Evolutionary conservation across 2,888 invertebrate genomes (phyloP), one percentile per base, ranked within the genome.

Genomic region (Phengaris alcon): DNA sequence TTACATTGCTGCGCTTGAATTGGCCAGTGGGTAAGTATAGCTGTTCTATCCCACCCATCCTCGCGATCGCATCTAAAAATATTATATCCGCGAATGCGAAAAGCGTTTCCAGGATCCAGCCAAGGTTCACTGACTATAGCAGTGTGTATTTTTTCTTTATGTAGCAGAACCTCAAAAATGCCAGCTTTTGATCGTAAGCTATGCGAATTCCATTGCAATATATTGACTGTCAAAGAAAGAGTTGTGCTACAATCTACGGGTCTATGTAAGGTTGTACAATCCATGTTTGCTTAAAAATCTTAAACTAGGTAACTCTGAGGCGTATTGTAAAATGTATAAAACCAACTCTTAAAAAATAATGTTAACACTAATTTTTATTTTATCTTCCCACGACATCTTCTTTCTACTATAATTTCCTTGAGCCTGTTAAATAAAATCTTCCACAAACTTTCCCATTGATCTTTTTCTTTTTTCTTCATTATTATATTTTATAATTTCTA

Each of bases 131-230:
- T 22, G 22, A 22, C 22, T 22, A 22, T 22, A 22, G 22, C 22
- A 22, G 1, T 22, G 22, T 22, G 22, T 22, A 22, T 22, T 22
- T 22, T 22, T 0, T 22, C 22, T 22, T 22, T 0, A 22, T 22
- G 22, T 22, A 55, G 13, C 64, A 64, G 35, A 9, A 22, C 64
- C 22, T 35, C 64, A 64, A 35, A 64, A 10, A 35, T 64, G 8
- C 10, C 64, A 35, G 64, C n/a, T 64, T 64, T 64, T 4, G 64
- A 35, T n/a, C 35, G 64, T 64, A 64, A 35, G 22, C 64, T 64
- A 22, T 64, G 64, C 15, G 64, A 15, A 64, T 64, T 64, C 64
- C 64, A 59, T 9, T 59, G 59, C 6, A 59, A n/a, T 22, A 59
- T 59, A 59, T 59, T 22, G 22, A 22, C 22, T n/a, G 22, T 22